Conservation (phyloP, 2,888 invertebrate genomes). For the Priocnemis perturbator region DNA sequence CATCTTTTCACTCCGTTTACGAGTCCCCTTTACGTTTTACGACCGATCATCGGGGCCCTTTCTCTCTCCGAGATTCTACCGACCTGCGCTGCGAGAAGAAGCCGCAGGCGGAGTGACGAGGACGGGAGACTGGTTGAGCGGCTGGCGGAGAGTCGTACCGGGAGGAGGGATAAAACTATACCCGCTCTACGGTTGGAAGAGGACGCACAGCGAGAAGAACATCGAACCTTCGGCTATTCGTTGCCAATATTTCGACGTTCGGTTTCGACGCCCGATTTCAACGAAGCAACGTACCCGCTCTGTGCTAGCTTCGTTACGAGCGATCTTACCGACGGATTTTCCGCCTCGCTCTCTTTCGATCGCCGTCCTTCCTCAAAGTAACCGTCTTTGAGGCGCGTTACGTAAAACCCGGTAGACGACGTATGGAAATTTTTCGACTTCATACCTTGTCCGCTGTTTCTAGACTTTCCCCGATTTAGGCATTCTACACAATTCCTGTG, state of each 20-base stretch:
- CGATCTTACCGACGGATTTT: too few relatives aligned
- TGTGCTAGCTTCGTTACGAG: not conserved
- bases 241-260: not conserved
- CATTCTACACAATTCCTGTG: too few relatives aligned
- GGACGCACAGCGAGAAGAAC: not conserved
- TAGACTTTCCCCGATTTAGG: too few relatives aligned
- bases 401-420: too few relatives aligned
- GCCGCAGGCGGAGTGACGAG: conserved; percentile 14
- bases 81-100: conserved; percentile 29
- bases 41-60: conserved; percentile 66
- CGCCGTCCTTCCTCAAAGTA: too few relatives aligned
- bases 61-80: conserved; percentile 55
- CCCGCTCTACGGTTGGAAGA: not conserved
- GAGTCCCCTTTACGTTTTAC: conserved; percentile 71
- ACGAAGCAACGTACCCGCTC: not conserved
- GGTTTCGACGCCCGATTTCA: not conserved
- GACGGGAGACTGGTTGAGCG: not conserved
- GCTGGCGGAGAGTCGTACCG: not conserved
- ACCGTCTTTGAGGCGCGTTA: too few relatives aligned
- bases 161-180: not conserved
- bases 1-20: conserved; percentile 66
- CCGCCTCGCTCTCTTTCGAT: too few relatives aligned
- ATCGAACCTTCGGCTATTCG: not conserved
- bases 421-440: too few relatives aligned
- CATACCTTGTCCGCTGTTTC: too few relatives aligned